Percentiles rank a stretch among this genome's conserved stretches.
Evolutionary conservation across 2,113 vertebrate species (phyloP).

Genomic region (Martes martes): DNA sequence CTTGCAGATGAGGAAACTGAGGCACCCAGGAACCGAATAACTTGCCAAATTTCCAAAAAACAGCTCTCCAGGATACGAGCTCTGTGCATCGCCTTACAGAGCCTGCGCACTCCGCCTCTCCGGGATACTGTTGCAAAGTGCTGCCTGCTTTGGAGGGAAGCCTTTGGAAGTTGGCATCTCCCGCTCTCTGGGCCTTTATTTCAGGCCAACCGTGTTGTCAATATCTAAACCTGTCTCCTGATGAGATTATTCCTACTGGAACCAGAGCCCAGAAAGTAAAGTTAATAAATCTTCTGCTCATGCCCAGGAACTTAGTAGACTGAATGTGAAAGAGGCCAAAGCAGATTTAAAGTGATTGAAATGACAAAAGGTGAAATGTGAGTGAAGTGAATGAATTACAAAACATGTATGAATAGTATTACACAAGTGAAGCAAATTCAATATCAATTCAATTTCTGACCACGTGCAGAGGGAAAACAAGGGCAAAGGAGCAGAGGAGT

Average conservation of each 20-base stretch:
- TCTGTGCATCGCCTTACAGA: background rate
- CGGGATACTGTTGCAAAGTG: accelerated
- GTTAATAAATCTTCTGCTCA: conserved; percentile 52
- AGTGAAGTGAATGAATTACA: conserved; percentile 57
- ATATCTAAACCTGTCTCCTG: background rate
- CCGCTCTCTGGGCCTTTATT: background rate
- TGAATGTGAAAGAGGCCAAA: conserved; percentile 52
- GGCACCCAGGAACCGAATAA: background rate
- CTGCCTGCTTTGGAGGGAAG: background rate
- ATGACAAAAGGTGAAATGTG: conserved; percentile 66
- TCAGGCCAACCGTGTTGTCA: background rate
- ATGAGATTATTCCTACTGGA: conserved; percentile 43
- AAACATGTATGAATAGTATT: conserved; percentile 51
- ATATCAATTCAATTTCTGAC: conserved; percentile 67
- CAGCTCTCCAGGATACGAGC: background rate
- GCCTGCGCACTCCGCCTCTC: background rate
- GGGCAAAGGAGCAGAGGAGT: conserved; percentile 49
- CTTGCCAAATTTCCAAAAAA: background rate
- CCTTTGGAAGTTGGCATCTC: accelerated
- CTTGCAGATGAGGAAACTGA: background rate
- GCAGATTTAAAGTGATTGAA: conserved; percentile 69
- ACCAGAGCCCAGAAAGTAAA: conserved; percentile 41
- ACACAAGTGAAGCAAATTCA: conserved; percentile 57
- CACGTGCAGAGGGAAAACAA: conserved; percentile 51
- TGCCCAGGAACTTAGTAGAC: conserved; percentile 21